Evolutionary conservation across 1,140 invertebrate species (phyloP), one percentile per base, ranked within the genome.

Genomic region (Tigriopus japonicus): DNA sequence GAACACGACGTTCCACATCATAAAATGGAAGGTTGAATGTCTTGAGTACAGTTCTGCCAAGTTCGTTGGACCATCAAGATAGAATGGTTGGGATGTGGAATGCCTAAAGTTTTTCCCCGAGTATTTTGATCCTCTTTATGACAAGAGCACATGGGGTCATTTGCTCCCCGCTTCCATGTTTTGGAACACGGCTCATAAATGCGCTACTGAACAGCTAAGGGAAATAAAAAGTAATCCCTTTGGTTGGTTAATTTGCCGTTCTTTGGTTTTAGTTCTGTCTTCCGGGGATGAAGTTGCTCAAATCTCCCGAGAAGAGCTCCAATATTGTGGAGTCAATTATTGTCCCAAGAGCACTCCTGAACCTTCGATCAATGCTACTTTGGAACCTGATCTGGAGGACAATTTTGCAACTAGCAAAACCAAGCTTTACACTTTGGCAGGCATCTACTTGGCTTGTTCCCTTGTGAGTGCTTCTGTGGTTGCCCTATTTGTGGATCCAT

Each of bases 371-470:
- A 12, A 45, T 10, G 15, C 60, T 1, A 60, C 60, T 56, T 15
- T 40, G 19, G 14, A 42, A 12, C 9, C 7, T 9, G 51, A 10
- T 13, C 6, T 19, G 6, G 59, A 21, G 6, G 59, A 51, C 13
- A 62, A 63, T 49, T 52, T 61, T 42, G 13, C 9, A 1, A 52
- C 87, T 1, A 81, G 82, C 51, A 83, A 87, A 69, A 77, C 78
- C 51, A 84, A 90, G 73, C 85, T 90, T 69, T 86, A 85, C 71
- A 84, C 84, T 67, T 85, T 95, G 67, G 83, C 83, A 24, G 81
- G 83, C 58, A 90, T 96, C 64, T 95, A 94, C 71, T 73, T 94
- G 19, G 81, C 78, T 0, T 93, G 86, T 68, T 84, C 92, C 15
- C 68, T 89, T 24, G 72, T 88, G 1, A 90, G 89, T 1, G 82